These are phyloP conservation scores for Nomada fabriciana DNA, from an alignment of 2,888 invertebrate genomes.

Conservation along the genomic window DNA sequence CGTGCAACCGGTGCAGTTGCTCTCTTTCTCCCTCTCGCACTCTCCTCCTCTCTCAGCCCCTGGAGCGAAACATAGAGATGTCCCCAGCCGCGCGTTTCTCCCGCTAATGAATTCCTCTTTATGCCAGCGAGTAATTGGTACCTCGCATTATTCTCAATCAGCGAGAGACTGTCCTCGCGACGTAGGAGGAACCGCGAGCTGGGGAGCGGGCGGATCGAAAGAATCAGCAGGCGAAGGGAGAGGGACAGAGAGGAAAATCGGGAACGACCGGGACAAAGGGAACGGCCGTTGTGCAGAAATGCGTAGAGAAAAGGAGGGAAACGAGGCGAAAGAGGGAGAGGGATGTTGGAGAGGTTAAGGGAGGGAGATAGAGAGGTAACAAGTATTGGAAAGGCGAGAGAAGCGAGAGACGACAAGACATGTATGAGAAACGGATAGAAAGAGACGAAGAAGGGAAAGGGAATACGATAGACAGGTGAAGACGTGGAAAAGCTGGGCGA, in stretches of 20 bases:
- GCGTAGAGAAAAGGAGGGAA: slow-evolving; percentile 14
- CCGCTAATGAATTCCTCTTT: slow-evolving; percentile 72
- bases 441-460: neutral
- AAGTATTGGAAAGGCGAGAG: neutral
- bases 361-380: neutral
- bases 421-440: slow-evolving; percentile 42
- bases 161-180: slow-evolving; percentile 58
- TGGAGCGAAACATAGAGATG: slow-evolving; percentile 33
- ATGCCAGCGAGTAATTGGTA: slow-evolving; percentile 71
- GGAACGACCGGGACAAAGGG: slow-evolving; percentile 6
- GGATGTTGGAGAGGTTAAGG: slow-evolving; percentile 13
- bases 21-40: neutral
- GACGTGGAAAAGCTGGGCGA: neutral
- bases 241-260: neutral
- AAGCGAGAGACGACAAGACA: slow-evolving; percentile 18
- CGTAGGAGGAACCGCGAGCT: slow-evolving; percentile 25
- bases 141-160: slow-evolving; percentile 74
- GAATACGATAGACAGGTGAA: neutral
- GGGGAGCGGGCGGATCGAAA: slow-evolving; percentile 26
- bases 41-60: neutral
- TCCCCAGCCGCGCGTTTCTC: slow-evolving; percentile 56
- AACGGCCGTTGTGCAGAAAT: slow-evolving; percentile 16
- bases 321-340: slow-evolving; percentile 27
- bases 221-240: slow-evolving; percentile 12
- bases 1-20: slow-evolving; percentile 54